These are phyloP conservation scores for Macquaria australasica DNA, from an alignment of 2,113 vertebrate genomes.

Conservation along the genomic window DNA sequence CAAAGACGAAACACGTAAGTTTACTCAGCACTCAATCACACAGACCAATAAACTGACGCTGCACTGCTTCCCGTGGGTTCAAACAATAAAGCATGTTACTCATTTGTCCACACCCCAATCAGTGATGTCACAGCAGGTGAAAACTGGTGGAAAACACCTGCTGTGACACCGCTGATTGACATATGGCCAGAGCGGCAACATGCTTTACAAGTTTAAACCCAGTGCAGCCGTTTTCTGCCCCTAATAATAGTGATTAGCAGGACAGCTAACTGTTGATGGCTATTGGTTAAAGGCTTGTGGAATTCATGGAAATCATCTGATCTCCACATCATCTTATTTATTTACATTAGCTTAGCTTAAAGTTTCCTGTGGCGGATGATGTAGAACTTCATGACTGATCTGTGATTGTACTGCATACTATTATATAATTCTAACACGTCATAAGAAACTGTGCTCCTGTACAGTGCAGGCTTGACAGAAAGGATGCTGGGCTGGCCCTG, in stretches of 20 bases:
- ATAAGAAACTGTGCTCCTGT: background rate
- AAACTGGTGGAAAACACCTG: too few relatives aligned
- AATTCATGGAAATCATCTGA: background rate
- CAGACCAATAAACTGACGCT: too few relatives aligned
- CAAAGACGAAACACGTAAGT: background rate
- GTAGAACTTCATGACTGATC: too few relatives aligned
- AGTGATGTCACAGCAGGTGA: too few relatives aligned
- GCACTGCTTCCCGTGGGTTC: background rate
- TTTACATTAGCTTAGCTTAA: too few relatives aligned
- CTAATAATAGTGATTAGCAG: background rate
- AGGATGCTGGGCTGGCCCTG: conserved; percentile 27
- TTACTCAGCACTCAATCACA: background rate
- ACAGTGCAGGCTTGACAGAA: conserved; percentile 28
- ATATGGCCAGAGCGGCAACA: too few relatives aligned
- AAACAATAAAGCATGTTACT: background rate
- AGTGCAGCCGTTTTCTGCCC: too few relatives aligned
- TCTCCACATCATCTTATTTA: too few relatives aligned
- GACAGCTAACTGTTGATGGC: too few relatives aligned
- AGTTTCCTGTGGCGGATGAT: too few relatives aligned
- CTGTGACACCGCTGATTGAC: too few relatives aligned
- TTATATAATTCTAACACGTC: conserved; percentile 9
- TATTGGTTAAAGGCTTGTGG: background rate
- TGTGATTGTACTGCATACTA: conserved; percentile 3
- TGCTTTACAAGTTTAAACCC: too few relatives aligned
- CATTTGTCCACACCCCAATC: background rate